These are phyloP conservation scores for Euzophera pinguis DNA, from an alignment of 2,888 invertebrate species.

Conservation along the genomic window DNA sequence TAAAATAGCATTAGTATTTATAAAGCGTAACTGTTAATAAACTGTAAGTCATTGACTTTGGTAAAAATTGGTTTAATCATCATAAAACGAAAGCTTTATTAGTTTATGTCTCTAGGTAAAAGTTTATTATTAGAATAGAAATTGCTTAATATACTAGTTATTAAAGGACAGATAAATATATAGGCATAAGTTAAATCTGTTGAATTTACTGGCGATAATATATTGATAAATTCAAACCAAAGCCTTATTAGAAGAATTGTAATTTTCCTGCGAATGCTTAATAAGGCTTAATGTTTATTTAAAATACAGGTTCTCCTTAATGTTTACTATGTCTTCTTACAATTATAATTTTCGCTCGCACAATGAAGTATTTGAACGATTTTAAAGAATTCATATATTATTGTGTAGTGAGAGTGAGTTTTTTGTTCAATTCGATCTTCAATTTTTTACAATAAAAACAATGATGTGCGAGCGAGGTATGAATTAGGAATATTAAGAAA, in stretches of 20 bases:
- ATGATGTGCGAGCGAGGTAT: no score
- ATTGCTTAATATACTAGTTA: not conserved
- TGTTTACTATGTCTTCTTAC: no score
- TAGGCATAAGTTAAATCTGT: not conserved
- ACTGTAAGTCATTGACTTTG: not conserved
- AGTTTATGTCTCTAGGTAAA: constrained; percentile 44
- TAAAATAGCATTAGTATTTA: not conserved
- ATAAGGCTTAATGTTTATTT: not conserved
- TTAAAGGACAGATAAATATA: not conserved
- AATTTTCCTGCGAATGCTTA: not conserved
- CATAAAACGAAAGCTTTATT: constrained; percentile 72
- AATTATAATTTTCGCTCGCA: no score
- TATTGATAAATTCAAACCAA: constrained; percentile 29
- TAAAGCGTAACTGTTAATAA: not conserved
- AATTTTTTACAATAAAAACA: no score
- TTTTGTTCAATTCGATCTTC: no score
- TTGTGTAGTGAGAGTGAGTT: no score
- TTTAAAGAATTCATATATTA: no score
- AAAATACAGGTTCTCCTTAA: no score
- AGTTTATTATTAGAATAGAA: constrained; percentile 12
- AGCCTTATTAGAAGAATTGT: constrained; percentile 11
- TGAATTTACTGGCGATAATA: constrained; percentile 18
- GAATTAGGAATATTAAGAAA: no score
- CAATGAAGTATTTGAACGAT: no score
- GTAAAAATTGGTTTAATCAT: constrained; percentile 47